phyloP scores from a whole-genome alignment of 2,888 invertebrate genomes.

The Scaptomyza tumidula region DNA sequence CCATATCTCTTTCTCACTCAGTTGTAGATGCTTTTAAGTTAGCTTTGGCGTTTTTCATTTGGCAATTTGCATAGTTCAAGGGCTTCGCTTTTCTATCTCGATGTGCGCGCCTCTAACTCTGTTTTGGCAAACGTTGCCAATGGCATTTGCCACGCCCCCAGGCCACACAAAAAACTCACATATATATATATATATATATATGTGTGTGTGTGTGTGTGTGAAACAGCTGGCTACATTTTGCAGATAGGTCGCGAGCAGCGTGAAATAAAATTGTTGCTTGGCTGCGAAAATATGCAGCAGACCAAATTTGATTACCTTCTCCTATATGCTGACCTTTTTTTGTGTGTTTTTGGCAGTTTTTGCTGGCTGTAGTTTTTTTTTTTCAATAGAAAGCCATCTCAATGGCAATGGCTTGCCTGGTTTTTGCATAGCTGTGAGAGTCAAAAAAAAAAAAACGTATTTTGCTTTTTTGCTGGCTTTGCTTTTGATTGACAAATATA shows the following conservation, averaged over 20 bases:
- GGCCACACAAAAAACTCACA: no score
- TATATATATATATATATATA: no score
- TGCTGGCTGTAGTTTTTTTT: no score
- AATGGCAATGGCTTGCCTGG: conserved; percentile 14
- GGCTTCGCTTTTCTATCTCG: conserved; percentile 44
- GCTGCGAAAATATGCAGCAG: conserved; percentile 42
- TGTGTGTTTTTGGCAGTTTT: background rate
- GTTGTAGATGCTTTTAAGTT: conserved; percentile 33
- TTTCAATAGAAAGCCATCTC: conserved; percentile 3
- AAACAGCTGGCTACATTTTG: conserved; percentile 52
- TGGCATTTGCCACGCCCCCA: conserved; percentile 38
- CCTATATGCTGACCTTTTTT: conserved; percentile 3
- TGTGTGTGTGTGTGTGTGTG: background rate
- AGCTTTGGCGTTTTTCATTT: conserved; percentile 60
- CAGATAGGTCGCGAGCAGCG: conserved; percentile 23
- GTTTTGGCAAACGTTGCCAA: conserved; percentile 45
- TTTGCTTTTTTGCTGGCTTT: no score
- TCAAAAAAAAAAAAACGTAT: conserved; percentile 10
- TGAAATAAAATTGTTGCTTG: conserved; percentile 68
- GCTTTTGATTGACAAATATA: conserved; percentile 8
- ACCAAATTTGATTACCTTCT: conserved; percentile 60
- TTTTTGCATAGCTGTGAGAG: background rate
- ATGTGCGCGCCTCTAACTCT: conserved; percentile 49
- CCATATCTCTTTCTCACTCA: no score
- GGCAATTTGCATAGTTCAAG: conserved; percentile 75